A percentile compares a stretch with the other conserved stretches of the same genome.
Evolutionary conservation across 1,140 invertebrate species (phyloP).

Genomic region (Pachypsylla venusta): DNA sequence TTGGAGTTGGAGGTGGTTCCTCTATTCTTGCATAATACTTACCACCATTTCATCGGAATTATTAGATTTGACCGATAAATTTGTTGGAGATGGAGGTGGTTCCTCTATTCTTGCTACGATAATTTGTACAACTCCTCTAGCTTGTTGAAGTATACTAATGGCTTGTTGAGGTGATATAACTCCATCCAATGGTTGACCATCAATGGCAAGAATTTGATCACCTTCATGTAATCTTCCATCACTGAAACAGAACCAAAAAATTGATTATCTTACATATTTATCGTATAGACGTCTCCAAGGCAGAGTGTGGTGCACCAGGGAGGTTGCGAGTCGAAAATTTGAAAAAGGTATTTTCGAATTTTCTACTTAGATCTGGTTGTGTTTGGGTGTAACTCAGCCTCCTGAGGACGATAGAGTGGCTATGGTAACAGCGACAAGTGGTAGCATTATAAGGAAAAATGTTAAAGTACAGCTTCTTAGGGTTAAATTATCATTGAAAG

Average conservation of each 20-base stretch:
- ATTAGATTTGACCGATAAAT: conserved; percentile 50
- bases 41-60: conserved; percentile 57
- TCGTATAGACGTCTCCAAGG: not conserved
- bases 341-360: too few species aligned
- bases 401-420: too few species aligned
- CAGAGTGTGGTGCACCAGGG: not conserved
- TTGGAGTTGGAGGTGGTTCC: too few species aligned
- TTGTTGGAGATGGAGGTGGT: conserved; percentile 35
- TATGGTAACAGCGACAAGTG: too few species aligned
- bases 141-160: conserved; percentile 64
- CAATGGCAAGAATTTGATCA: conserved; percentile 79
- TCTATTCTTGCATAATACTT: too few species aligned
- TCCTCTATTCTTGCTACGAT: conserved; percentile 42
- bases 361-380: too few species aligned
- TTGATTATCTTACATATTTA: too few species aligned
- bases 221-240: conserved; percentile 61
- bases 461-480: not conserved
- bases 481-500: not conserved
- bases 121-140: conserved; percentile 54
- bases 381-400: too few species aligned
- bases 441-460: too few species aligned
- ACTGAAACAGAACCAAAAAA: conserved; percentile 36
- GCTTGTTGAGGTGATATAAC: conserved; percentile 78
- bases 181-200: conserved; percentile 66
- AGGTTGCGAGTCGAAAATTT: too few species aligned